Evolutionary conservation across 2,797 vertebrate genomes (phyloP), one percentile per base, ranked within the genome.

Genomic region (Neomorphus geoffroyi): DNA sequence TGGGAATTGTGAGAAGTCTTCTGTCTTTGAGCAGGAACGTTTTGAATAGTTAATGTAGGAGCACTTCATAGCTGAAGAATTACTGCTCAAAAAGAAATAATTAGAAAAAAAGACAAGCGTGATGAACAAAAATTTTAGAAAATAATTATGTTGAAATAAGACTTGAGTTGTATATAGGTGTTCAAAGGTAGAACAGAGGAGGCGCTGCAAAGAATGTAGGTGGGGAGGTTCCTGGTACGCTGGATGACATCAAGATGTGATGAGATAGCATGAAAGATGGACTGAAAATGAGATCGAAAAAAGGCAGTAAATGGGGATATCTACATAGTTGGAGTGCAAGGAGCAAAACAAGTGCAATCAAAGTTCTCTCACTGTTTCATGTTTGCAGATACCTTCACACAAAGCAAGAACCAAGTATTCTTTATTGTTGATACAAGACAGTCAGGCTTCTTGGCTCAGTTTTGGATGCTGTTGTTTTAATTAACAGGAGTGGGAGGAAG

Each of bases 161-260:
- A 28, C 5, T 53, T 80, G 46, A 51, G 33, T 82, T 75, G 24
- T 53, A 18, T 46, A 12, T 54, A 30, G 33, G 27, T 78, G 48
- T 80, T 90, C 70, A 84, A 19, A 91, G 35, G 41, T 61, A 51
- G 17, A 67, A n/a, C 57, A 77, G 57, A 86, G 75, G 39, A 92
- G 57, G 18, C 70, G 35, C 56, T 26, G 32, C 30, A 45, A 18
- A 56, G 53, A 65, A 14, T 43, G n/a, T 32, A 41, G 41, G 13
- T 64, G 62, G 5, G 18, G 60, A 13, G 28, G 39, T 65, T 88
- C 46, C 30, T 79, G 50, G 28, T 85, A 22, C 13, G 3, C n/a
- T 57, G 45, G 17, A 58, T 87, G 60, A 18, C 26, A 45, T 81
- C 35, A 53, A 62, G 72, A 41, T 64, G 48, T 64, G 57, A 43